Conservation (phyloP, 1,140 invertebrate species). For the Ceratina japonica region DNA sequence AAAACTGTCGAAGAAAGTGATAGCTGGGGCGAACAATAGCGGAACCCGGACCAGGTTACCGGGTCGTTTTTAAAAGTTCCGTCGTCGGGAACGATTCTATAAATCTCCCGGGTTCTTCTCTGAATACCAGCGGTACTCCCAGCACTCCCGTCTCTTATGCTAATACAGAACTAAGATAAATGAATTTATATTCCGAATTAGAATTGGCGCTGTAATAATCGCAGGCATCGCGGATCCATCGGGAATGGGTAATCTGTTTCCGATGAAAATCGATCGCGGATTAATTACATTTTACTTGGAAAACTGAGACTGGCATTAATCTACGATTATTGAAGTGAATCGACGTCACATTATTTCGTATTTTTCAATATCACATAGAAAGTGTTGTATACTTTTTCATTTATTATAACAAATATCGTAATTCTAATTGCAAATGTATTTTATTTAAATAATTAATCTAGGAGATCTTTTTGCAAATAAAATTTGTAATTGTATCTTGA, state of each 20-base stretch:
- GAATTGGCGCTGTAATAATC: conserved; percentile 6
- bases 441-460: no score
- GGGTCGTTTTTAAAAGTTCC: conserved; percentile 24
- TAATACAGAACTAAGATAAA: neutral
- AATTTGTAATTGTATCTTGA: no score
- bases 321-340: conserved; percentile 8
- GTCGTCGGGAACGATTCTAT: conserved; percentile 1
- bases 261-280: neutral
- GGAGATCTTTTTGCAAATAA: no score
- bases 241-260: conserved; percentile 27
- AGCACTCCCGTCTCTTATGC: neutral
- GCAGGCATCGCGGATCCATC: neutral
- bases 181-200: conserved; percentile 1
- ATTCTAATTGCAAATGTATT: no score
- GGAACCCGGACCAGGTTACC: conserved; percentile 21
- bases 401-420: no score
- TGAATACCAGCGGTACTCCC: neutral
- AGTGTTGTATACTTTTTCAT: no score
- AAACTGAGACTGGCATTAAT: neutral
- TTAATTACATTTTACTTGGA: conserved; percentile 7
- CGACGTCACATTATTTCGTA: no score
- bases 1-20: conserved; percentile 17
- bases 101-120: conserved; percentile 10
- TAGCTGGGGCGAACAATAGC: conserved; percentile 25
- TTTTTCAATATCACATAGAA: no score